Evolutionary conservation across 2,113 vertebrate species (phyloP).

Genomic region (Oophaga pumilio): DNA sequence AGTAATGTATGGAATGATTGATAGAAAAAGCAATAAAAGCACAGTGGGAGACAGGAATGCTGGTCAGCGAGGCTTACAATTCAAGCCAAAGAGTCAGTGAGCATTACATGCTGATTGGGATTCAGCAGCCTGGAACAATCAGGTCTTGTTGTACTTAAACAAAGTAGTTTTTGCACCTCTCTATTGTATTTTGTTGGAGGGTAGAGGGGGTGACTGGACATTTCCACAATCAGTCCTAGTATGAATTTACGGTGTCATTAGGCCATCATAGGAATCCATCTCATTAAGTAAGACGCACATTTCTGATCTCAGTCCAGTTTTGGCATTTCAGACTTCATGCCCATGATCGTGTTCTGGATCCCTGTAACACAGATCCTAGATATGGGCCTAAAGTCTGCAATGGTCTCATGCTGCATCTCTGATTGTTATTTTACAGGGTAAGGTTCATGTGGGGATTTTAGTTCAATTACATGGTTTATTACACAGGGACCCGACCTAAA

Average conservation of each 20-base stretch:
- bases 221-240: not conserved
- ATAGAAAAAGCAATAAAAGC: slow-evolving; percentile 18
- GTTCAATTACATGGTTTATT: too few species aligned
- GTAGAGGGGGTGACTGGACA: not conserved
- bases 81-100: slow-evolving; percentile 29
- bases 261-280: not conserved
- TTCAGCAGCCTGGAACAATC: slow-evolving; percentile 43
- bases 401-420: too few species aligned
- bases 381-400: too few species aligned
- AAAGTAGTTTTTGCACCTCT: slow-evolving; percentile 20
- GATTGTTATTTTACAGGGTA: too few species aligned
- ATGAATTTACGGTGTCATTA: not conserved
- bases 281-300: not conserved
- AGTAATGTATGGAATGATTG: slow-evolving; percentile 34
- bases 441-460: too few species aligned
- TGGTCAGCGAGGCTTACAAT: slow-evolving; percentile 29
- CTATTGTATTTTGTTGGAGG: not conserved
- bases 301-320: not conserved
- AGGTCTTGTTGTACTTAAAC: slow-evolving; percentile 17
- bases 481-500: too few species aligned
- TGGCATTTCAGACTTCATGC: not conserved
- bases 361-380: too few species aligned
- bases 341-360: not conserved
- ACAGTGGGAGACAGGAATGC: slow-evolving; percentile 46
- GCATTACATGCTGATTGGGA: slow-evolving; percentile 44